Evolutionary conservation across 2,797 vertebrate species (phyloP).

Genomic region (Acridotheres tristis): DNA sequence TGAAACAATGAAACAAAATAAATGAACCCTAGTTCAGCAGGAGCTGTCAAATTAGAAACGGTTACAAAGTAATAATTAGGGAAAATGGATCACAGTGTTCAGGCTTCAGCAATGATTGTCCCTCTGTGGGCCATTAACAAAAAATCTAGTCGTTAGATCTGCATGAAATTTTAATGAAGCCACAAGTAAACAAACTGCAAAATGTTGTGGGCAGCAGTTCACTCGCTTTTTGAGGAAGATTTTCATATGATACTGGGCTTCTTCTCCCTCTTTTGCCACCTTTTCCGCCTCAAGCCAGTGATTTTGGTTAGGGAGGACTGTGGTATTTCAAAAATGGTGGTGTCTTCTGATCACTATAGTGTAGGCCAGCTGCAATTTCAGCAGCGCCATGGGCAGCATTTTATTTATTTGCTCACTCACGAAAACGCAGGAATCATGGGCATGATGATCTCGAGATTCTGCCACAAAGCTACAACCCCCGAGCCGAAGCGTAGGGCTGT

Average conservation of each 20-base stretch:
- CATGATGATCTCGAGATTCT: rapidly evolving
- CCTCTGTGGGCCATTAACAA: constrained; percentile 76
- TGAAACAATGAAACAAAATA: constrained; percentile 70
- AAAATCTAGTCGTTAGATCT: constrained; percentile 62
- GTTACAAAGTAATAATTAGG: constrained; percentile 74
- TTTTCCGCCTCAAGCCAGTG: background rate
- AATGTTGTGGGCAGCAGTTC: constrained; percentile 39
- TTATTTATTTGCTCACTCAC: background rate
- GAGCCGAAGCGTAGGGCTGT: rapidly evolving
- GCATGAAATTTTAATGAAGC: constrained; percentile 77
- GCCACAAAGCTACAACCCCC: background rate
- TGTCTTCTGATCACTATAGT: background rate
- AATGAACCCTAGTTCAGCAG: constrained; percentile 69
- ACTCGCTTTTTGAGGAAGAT: constrained; percentile 5
- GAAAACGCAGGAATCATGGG: background rate
- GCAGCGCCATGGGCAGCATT: background rate
- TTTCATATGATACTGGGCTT: background rate
- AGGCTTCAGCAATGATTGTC: constrained; percentile 63
- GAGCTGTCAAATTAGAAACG: constrained; percentile 77
- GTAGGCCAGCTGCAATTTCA: background rate
- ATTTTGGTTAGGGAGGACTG: background rate
- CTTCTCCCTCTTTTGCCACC: background rate
- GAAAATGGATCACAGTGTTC: constrained; percentile 73
- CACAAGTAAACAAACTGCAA: constrained; percentile 71
- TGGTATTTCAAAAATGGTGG: background rate